Base-by-base conservation (phyloP, 2,888 invertebrate species). In the Nymphalis polychloros region DNA sequence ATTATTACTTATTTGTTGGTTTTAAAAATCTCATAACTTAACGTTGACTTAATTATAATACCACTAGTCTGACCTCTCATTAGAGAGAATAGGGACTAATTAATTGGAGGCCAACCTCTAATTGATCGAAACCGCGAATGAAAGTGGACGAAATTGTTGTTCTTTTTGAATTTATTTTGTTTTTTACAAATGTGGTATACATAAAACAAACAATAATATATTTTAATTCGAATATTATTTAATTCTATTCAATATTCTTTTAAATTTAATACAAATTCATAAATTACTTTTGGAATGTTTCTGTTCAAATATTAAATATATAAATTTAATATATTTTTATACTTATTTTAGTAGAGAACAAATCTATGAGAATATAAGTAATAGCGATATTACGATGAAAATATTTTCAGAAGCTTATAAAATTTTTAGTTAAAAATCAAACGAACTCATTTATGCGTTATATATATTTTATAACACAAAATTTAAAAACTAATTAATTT, bases 101-200 rank as follows among this genome's bases (percentile, higher is more conserved):
- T 57, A 57, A 41, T 57, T 20, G 35, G n/a, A 49, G 59, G 57
- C 47, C 49, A 57, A 59, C 6, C 57, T 57, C 57, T 57, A 59
- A 64, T 64, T 64, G 47, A 59, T 64, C 49, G 55, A 47, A 19
- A 48, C 48, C 57, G 55, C 49, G 20, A 48, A 20, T 31, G 48
- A 49, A 57, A 64, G 16, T 59, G 61, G n/a, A 27, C n/a, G 17
- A 17, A 17, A 41, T 57, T 13, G 53, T 23, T 53, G 53, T 23
- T 27, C n/a, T 49, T 49, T n/a, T 13, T 23, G 2, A 49, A 8
- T 49, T 2, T 19, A 8, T 49, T 49, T 49, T 5, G n/a, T 49
- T 49, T 49, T 31, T 49, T 17, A 19, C 3, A 27, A 50, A 50
- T n/a, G 16, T 19, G 0, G n/a, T n/a, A 49, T n/a, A 2, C 16